phyloP scores from a whole-genome alignment of 35 echinoderm and acorn worm genomes.

The Lytechinus variegatus region DNA sequence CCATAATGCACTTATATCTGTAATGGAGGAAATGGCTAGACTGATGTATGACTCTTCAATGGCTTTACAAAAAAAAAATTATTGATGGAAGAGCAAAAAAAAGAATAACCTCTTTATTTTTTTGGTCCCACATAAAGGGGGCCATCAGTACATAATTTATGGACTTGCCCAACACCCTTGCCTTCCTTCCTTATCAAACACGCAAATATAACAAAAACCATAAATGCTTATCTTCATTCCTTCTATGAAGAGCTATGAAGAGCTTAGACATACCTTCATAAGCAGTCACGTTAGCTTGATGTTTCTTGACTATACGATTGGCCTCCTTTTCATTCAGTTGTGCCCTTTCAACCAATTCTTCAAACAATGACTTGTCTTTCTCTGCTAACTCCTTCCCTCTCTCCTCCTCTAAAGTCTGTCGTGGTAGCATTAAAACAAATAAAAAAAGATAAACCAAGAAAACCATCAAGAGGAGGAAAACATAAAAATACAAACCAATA shows the following conservation, averaged over 20 bases:
- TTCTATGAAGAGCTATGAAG: background rate
- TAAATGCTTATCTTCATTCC: background rate
- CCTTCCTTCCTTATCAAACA: background rate
- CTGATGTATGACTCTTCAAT: no score
- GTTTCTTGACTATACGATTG: conserved; percentile 76
- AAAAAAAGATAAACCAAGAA: background rate
- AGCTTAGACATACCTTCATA: conserved; percentile 73
- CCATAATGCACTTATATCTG: background rate
- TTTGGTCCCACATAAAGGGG: no score
- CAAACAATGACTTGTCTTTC: conserved; percentile 75
- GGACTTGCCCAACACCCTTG: no score
- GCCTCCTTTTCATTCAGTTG: conserved; percentile 83
- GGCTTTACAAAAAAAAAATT: background rate
- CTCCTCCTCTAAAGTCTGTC: conserved; percentile 64
- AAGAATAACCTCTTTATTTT: no score
- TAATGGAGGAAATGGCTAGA: no score
- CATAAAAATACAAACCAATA: background rate
- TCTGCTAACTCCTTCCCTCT: conserved; percentile 54
- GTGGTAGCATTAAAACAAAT: background rate
- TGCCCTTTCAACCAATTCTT: conserved; percentile 68
- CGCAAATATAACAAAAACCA: background rate
- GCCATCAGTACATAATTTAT: no score
- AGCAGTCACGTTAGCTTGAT: conserved; percentile 73
- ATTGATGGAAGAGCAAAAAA: background rate
- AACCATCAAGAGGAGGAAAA: background rate